A percentile compares a stretch with the other conserved stretches of the same genome.
These are phyloP conservation scores for Liparis tanakae DNA, from an alignment of 2,797 vertebrate genomes.

Conservation along the genomic window DNA sequence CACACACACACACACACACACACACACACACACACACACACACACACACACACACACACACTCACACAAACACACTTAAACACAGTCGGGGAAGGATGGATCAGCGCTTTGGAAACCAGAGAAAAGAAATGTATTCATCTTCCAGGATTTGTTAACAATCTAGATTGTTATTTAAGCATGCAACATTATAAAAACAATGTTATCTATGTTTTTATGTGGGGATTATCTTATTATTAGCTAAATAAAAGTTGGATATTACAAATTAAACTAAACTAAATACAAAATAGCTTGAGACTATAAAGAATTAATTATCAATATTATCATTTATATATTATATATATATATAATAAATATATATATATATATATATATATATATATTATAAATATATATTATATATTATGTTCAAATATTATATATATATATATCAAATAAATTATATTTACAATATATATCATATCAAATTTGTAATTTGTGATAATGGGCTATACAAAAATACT, in stretches of 20 bases:
- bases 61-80: too few relatives aligned
- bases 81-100: not conserved
- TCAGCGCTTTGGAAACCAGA: not conserved
- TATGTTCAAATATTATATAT: too few relatives aligned
- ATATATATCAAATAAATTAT: too few relatives aligned
- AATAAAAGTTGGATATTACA: not conserved
- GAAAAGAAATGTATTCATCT: not conserved
- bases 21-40: too few relatives aligned
- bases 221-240: not conserved
- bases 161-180: not conserved
- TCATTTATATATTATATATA: not conserved
- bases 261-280: not conserved
- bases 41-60: too few relatives aligned
- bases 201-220: not conserved
- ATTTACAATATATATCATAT: too few relatives aligned
- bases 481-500: not conserved
- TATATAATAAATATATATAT: too few relatives aligned
- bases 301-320: not conserved
- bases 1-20: not conserved
- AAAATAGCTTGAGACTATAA: not conserved
- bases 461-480: too few relatives aligned
- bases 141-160: too few relatives aligned
- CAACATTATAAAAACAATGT: not conserved
- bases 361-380: too few relatives aligned
- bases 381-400: too few relatives aligned